Conservation (phyloP, 1,140 invertebrate species). For the Hermetia illucens region DNA sequence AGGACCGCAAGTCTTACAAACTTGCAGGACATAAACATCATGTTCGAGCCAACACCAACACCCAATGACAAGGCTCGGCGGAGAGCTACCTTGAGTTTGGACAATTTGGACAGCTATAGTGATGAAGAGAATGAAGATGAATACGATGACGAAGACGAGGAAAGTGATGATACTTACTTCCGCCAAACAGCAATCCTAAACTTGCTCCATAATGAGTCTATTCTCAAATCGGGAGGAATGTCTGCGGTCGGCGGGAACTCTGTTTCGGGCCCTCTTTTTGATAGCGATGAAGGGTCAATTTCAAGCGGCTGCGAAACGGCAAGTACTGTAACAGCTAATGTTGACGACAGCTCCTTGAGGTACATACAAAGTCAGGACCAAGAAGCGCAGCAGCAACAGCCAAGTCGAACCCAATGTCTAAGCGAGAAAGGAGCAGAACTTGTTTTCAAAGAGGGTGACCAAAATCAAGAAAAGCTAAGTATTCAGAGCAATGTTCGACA, state of each 20-base stretch:
- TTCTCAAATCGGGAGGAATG: constrained; percentile 24
- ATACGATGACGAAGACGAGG: constrained; percentile 13
- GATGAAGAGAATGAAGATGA: constrained; percentile 18
- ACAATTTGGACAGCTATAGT: constrained; percentile 8
- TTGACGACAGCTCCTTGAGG: constrained; percentile 10
- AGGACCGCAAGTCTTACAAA: constrained; percentile 13
- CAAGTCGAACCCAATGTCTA: no score
- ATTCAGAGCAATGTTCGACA: no score
- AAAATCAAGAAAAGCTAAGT: no score
- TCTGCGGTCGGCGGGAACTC: constrained; percentile 19
- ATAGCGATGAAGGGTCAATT: constrained; percentile 59
- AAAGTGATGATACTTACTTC: constrained; percentile 23
- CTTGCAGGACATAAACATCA: background rate
- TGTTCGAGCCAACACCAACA: background rate
- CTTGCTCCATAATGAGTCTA: constrained; percentile 28
- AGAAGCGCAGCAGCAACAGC: no score
- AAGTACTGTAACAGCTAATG: constrained; percentile 45
- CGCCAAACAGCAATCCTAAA: constrained; percentile 25
- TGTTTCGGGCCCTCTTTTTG: constrained; percentile 29
- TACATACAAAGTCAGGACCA: no score
- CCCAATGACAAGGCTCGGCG: background rate
- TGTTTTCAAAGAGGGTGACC: no score
- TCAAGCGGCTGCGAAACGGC: constrained; percentile 64
- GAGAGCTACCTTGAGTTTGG: background rate
- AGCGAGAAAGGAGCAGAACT: no score